Percentiles rank a stretch among this genome's conserved stretches.
Evolutionary conservation across 1,140 invertebrate species (phyloP).

Genomic region (Aphidius gifuensis): DNA sequence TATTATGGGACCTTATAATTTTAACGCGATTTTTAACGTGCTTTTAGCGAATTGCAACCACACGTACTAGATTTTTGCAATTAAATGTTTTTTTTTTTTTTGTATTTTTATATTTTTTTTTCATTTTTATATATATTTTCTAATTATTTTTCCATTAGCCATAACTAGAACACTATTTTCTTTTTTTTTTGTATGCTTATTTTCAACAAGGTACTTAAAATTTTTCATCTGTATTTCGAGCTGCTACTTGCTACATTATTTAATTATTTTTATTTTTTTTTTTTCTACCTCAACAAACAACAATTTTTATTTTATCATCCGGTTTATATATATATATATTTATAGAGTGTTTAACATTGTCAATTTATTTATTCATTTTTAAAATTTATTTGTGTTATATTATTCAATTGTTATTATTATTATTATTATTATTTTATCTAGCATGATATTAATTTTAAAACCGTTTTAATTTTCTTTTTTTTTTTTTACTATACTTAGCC

Average conservation of each 20-base stretch:
- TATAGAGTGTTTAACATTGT: not conserved
- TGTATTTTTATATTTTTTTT: constrained; percentile 1
- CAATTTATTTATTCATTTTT: constrained; percentile 7
- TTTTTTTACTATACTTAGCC: constrained; percentile 41
- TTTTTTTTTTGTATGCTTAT: constrained; percentile 40
- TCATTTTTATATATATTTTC: constrained; percentile 9
- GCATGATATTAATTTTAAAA: constrained; percentile 12
- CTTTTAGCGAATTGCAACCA: constrained; percentile 11
- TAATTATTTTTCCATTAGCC: constrained; percentile 17
- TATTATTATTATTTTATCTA: constrained; percentile 27
- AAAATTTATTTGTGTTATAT: not conserved
- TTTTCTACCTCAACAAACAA: constrained; percentile 46
- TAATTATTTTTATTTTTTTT: too few species aligned
- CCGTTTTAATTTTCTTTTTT: constrained; percentile 25
- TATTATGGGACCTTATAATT: not conserved
- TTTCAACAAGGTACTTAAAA: constrained; percentile 52
- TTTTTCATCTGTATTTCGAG: constrained; percentile 36
- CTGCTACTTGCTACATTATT: constrained; percentile 39
- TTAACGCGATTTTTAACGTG: constrained; percentile 23
- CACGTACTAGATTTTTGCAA: constrained; percentile 12
- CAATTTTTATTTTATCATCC: constrained; percentile 29
- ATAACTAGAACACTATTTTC: constrained; percentile 17
- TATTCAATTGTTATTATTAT: constrained; percentile 13
- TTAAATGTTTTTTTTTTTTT: constrained; percentile 12
- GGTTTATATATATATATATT: constrained; percentile 14